These are phyloP conservation scores for Pogonognathellus flavescens DNA, from an alignment of 1,140 invertebrate genomes.

Conservation along the genomic window DNA sequence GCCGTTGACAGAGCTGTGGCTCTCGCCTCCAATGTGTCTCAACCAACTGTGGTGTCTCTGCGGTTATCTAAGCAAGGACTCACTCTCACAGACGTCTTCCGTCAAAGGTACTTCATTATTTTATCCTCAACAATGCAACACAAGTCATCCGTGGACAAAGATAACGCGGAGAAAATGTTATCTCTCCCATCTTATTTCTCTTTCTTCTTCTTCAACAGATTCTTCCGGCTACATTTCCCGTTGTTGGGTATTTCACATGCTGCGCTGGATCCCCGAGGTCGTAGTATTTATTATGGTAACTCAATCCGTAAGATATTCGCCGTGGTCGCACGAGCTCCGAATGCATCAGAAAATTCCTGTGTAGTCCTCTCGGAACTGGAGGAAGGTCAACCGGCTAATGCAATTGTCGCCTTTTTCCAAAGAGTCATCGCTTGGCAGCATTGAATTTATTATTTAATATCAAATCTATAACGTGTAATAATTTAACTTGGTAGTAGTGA, in stretches of 20 bases:
- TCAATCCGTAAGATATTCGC: conserved; percentile 54
- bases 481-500: too few species aligned
- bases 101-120: conserved; percentile 59
- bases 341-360: conserved; percentile 60
- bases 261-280: conserved; percentile 52
- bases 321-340: conserved; percentile 55
- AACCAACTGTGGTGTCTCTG: conserved; percentile 59
- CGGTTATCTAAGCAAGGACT: conserved; percentile 63
- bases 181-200: background rate
- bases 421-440: conserved; percentile 65
- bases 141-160: background rate
- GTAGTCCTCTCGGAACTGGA: conserved; percentile 65
- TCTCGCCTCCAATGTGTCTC: background rate
- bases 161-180: background rate
- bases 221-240: conserved; percentile 64
- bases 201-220: conserved; percentile 51
- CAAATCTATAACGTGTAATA: too few species aligned
- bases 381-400: conserved; percentile 64
- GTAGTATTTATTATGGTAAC: conserved; percentile 61
- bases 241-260: conserved; percentile 61
- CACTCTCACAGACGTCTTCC: conserved; percentile 64
- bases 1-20: conserved; percentile 50
- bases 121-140: background rate
- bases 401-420: conserved; percentile 64
- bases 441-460: background rate